phyloP scores from a whole-genome alignment of 2,888 invertebrate genomes.

The Platycnemis pennipes region DNA sequence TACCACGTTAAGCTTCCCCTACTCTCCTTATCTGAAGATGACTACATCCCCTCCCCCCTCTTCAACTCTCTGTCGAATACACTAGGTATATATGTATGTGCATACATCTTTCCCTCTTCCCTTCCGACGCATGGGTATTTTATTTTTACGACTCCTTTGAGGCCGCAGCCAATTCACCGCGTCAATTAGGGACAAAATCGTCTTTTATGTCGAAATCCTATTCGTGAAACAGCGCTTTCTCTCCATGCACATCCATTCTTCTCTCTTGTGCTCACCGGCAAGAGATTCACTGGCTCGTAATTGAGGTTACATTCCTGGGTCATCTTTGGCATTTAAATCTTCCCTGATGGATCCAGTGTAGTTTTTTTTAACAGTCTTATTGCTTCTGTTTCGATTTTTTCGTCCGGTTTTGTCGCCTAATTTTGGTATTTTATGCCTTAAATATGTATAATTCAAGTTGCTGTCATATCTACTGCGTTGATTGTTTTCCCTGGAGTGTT shows the following conservation, averaged over 20 bases:
- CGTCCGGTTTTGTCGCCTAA: neutral
- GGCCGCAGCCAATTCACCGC: neutral
- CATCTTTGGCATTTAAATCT: neutral
- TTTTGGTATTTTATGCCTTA: neutral
- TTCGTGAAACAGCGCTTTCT: neutral
- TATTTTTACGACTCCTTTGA: neutral
- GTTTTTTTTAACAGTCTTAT: too few species aligned
- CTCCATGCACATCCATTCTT: neutral
- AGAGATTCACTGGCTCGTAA: neutral
- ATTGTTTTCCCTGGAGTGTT: neutral
- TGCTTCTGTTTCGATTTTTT: neutral
- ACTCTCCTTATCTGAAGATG: neutral
- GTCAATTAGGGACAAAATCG: neutral
- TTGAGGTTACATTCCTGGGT: neutral
- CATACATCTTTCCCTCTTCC: neutral
- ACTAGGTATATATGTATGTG: neutral
- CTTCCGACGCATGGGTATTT: neutral
- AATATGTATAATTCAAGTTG: neutral
- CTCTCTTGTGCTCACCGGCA: neutral
- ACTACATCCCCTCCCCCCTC: neutral
- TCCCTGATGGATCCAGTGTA: neutral
- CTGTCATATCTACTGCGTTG: neutral
- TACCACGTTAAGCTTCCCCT: neutral
- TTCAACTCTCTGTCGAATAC: neutral
- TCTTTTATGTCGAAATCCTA: neutral